Percentiles rank a stretch among this genome's conserved stretches.
phyloP scores from a whole-genome alignment of 2,113 vertebrate species.

The Anser brachyrhynchus region DNA sequence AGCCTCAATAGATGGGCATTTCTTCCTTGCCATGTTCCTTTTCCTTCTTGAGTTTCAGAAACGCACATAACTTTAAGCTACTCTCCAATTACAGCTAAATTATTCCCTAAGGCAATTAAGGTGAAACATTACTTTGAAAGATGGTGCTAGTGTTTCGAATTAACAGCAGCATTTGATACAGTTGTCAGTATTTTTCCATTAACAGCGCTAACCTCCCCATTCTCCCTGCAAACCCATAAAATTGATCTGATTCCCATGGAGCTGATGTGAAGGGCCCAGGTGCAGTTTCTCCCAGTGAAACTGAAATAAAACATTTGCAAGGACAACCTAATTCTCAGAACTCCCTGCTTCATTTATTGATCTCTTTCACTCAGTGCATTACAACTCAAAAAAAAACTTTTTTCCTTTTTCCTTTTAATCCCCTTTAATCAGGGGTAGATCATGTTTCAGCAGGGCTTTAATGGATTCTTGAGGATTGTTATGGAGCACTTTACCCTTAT shows the following conservation, averaged over 20 bases:
- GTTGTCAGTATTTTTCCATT: constrained; percentile 53
- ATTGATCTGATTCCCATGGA: constrained; percentile 31
- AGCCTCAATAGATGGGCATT: neutral
- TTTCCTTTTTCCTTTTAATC: neutral
- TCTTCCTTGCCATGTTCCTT: constrained; percentile 8
- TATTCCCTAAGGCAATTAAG: constrained; percentile 65
- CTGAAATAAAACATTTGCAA: constrained; percentile 27
- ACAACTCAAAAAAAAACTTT: neutral
- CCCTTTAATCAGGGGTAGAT: constrained; percentile 40
- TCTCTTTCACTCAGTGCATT: constrained; percentile 14
- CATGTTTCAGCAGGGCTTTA: constrained; percentile 31
- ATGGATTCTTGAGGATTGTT: constrained; percentile 32
- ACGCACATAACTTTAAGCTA: constrained; percentile 34
- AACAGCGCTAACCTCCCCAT: constrained; percentile 5
- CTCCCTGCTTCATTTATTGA: neutral
- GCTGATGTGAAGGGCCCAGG: neutral
- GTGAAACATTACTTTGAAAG: constrained; percentile 49
- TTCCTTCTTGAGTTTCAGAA: constrained; percentile 58
- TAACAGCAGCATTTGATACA: constrained; percentile 58
- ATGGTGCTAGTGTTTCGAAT: constrained; percentile 40
- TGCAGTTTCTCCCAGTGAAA: constrained; percentile 4
- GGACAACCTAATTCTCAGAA: neutral
- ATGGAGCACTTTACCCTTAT: neutral
- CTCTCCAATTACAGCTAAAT: constrained; percentile 62
- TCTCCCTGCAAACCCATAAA: constrained; percentile 20